phyloP scores from a whole-genome alignment of 2,797 vertebrate genomes.

The Oophaga sylvatica region DNA sequence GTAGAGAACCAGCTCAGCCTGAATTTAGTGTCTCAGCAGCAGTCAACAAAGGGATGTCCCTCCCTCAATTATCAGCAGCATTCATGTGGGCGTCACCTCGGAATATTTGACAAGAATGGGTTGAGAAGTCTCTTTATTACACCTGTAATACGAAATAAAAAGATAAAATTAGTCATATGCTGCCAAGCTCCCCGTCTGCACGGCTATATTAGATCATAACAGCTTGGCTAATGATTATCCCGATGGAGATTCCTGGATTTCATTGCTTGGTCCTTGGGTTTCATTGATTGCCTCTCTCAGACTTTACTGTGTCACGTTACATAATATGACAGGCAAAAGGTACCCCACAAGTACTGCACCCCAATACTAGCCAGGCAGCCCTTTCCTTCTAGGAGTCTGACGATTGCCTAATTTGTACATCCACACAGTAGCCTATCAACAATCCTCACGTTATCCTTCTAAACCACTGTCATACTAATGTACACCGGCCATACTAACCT shows the following conservation, averaged over 20 bases:
- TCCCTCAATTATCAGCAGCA: slow-evolving; percentile 90
- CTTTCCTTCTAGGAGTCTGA: not conserved
- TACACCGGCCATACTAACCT: slow-evolving; percentile 76
- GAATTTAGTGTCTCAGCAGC: slow-evolving; percentile 93
- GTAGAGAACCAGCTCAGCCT: slow-evolving; percentile 98
- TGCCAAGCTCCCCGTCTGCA: not conserved
- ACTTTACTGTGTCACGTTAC: not conserved
- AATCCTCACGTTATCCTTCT: not conserved
- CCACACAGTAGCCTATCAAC: no score
- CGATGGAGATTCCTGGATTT: not conserved
- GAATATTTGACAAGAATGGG: slow-evolving; percentile 78
- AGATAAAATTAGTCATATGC: slow-evolving; percentile 17
- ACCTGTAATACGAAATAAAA: slow-evolving; percentile 75
- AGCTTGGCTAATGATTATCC: not conserved
- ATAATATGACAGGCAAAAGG: not conserved
- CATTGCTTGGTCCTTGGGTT: not conserved
- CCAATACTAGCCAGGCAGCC: not conserved
- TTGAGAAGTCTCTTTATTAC: slow-evolving; percentile 75
- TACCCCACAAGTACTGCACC: not conserved
- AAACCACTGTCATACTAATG: no score
- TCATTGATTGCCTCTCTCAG: not conserved
- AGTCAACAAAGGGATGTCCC: slow-evolving; percentile 87
- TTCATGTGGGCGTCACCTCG: slow-evolving; percentile 91
- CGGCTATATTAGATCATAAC: not conserved
- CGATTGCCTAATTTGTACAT: no score